A percentile compares a stretch with the other conserved stretches of the same genome.
Conservation (phyloP, 2,113 vertebrate species). For the Stictonetta naevosa region DNA sequence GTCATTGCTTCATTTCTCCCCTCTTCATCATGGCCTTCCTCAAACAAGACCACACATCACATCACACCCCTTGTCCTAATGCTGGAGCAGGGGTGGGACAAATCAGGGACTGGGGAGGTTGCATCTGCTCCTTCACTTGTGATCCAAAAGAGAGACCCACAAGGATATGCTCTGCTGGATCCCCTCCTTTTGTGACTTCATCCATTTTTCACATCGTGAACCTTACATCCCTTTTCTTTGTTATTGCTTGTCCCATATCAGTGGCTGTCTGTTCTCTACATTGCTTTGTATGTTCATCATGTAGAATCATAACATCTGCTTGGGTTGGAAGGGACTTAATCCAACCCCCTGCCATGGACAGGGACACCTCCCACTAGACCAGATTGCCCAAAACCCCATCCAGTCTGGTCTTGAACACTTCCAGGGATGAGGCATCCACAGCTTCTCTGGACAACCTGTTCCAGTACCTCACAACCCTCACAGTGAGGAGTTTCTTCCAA, state of each 20-base stretch:
- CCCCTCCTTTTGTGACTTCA: neutral
- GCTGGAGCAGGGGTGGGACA: neutral
- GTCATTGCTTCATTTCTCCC: neutral
- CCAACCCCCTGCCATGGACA: too few species aligned
- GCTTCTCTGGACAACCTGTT: too few species aligned
- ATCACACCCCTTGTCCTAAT: neutral
- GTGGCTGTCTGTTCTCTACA: neutral
- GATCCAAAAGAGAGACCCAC: neutral
- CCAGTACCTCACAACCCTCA: too few species aligned
- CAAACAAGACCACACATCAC: neutral
- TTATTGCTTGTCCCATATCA: neutral
- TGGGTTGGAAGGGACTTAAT: too few species aligned
- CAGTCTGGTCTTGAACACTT: too few species aligned
- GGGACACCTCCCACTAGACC: too few species aligned
- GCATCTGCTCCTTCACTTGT: neutral
- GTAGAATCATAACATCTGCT: too few species aligned
- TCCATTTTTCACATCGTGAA: neutral
- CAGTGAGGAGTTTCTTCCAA: too few species aligned
- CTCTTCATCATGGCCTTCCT: neutral
- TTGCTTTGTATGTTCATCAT: too few species aligned
- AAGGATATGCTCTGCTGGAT: neutral
- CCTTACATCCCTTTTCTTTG: neutral
- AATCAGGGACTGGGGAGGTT: neutral
- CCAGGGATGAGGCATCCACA: too few species aligned
- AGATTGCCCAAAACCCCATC: too few species aligned